Base-by-base conservation (phyloP, 2,113 vertebrate genomes). In the Anoura caudifer region DNA sequence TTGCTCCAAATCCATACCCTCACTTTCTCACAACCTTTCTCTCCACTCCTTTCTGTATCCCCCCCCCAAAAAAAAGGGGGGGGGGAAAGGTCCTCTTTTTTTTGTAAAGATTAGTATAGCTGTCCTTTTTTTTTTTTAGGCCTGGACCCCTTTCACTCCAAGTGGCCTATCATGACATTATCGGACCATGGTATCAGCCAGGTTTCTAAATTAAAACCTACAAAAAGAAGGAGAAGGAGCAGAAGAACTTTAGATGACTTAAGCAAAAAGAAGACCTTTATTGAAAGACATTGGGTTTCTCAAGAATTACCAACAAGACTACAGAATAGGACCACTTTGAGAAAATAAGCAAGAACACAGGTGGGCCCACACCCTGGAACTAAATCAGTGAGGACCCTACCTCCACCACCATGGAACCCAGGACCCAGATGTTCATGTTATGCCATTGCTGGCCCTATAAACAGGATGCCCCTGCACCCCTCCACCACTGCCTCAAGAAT, bases 121-220 rank as follows among this genome's bases (percentile, higher is more conserved):
- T n/a, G 4, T 43, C 31, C 93, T 22, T 69, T 61, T 61, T 28
- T 61, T 61, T 61, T 61, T 28, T 61, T 38, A 84, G 45, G n/a
- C 13, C 24, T 50, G 77, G 3, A 5, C 19, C 13, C 59, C 36
- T 79, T 73, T 38, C 20, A 11, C 59, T 81, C 69, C 80, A 38
- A 59, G 33, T 50, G 50, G 33, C 26, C 92, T 90, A 69, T 15
- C 52, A 50, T 65, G 81, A 56, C 69, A 77, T 61, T 90, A 69
- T 95, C 88, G 24, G 41, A 38, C 65, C 24, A 36, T 72, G 36
- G 7, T 28, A 61, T 52, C 59, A 70, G 43, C 56, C 31, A 70
- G 5, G n/a, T 73, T 56, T 92, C 89, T 83, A 83, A 92, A 83
- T 36, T 90, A 82, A 90, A 91, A 96, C 56, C 63, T 41, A 73